Evolutionary conservation across 2,797 vertebrate species (phyloP), one percentile per base, ranked within the genome.

Genomic region (Acropternis orthonyx): DNA sequence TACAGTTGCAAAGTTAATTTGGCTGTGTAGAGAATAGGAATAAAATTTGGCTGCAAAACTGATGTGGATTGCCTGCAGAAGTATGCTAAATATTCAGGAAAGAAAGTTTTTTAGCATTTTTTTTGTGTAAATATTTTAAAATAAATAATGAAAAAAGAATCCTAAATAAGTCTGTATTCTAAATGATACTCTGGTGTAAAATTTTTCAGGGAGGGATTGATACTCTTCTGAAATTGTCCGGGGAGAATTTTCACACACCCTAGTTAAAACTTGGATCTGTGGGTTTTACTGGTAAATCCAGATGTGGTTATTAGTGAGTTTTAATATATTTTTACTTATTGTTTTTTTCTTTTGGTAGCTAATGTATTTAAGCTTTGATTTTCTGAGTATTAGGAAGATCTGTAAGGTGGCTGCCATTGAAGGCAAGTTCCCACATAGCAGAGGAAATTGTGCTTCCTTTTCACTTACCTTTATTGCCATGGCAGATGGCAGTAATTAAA

Each of bases 21-120:
- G 36, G 16, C 82, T 91, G 16, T 83, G 49, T 95, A 85, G 81
- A 92, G 82, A 95, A 95, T 73, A 82, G 66, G 79, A 95, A 87
- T 93, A 85, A 96, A 85, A 82, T 88, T 75, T 9, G 8, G 19
- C 62, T 92, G 63, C 76, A 93, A 91, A 96, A 74, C 63, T 54
- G 49, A 56, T 59, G 20, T 16, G 78, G 22, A 14, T 94, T 93
- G 91, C 39, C 20, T 81, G 26, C 69, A 88, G 84, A 95, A 95
- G 89, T 83, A 28, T 37, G 28, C 43, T 79, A 67, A 89, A 48
- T 93, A 84, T 79, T 54, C 22, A 84, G 41, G 36, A 82, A 85
- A 41, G 10, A 71, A 74, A 61, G 21, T 56, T 74, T 75, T 67
- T 24, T 65, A 26, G n/a, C 78, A 0, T 37, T 62, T 62, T 62